Conservation (phyloP, 2,797 vertebrate genomes). For the Scyliorhinus canicula region DNA sequence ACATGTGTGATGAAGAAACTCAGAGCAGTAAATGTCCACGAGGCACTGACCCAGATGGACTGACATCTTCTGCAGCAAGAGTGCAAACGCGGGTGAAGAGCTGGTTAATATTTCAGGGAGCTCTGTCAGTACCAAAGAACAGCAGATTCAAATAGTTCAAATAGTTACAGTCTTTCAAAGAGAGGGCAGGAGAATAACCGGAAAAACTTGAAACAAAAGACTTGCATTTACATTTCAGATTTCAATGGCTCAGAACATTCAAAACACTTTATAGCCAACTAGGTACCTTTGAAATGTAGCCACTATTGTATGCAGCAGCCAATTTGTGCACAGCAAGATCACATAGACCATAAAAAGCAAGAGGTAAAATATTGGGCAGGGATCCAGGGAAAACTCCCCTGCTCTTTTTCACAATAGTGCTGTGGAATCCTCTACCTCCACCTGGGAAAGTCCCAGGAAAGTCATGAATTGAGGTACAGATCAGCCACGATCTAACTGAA, state of each 20-base stretch:
- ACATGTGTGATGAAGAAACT: background rate
- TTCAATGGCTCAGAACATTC: background rate
- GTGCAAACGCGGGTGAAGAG: background rate
- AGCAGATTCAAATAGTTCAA: background rate
- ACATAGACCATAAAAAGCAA: background rate
- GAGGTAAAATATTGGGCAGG: background rate
- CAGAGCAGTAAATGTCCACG: conserved; percentile 25
- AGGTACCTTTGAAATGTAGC: background rate
- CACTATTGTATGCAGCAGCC: background rate
- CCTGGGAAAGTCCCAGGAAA: background rate
- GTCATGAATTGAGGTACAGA: background rate
- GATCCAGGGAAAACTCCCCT: background rate
- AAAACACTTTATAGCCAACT: background rate
- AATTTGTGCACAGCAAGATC: background rate
- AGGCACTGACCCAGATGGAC: conserved; percentile 11
- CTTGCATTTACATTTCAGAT: background rate
- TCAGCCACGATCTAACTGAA: background rate
- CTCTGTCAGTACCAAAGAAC: background rate
- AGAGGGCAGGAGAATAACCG: background rate
- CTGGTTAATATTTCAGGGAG: conserved; percentile 1
- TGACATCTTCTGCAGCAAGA: background rate
- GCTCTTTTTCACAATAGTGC: background rate
- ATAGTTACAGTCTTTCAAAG: background rate
- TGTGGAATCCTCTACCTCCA: background rate
- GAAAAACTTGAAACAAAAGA: background rate